Evolutionary conservation across 2,888 invertebrate species (phyloP), one percentile per base, ranked within the genome.

Genomic region (Mechanitis mazaeus): DNA sequence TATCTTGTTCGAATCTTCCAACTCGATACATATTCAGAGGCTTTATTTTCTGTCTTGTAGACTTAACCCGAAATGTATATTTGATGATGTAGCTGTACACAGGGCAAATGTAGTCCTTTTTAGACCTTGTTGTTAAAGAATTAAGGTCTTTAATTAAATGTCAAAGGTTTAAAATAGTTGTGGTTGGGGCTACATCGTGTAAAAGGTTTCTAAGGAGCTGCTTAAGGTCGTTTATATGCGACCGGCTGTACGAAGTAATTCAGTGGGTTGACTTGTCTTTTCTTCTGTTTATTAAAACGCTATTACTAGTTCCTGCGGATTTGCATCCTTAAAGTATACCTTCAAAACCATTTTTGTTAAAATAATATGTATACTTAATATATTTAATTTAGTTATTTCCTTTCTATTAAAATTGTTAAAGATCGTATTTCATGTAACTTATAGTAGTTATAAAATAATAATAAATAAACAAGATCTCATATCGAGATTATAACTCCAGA

Each of bases 31-130:
- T 83, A 83, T 83, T 83, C 83, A 82, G 77, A 77, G 75, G 69
- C 68, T 72, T 71, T 74, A 68, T 68, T 74, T 72, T 70, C 72
- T 72, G 72, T 70, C 72, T 56, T 61, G 61, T 65, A 65, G 65
- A 64, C 81, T 78, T 84, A 82, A 84, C 75, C 78, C 75, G 68
- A 83, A 85, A 86, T 86, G 85, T 85, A 85, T 86, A 86, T 85
- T 86, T 85, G 82, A 86, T 85, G 85, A 84, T 79, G 80, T 81
- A 62, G 47, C 81, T 83, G 81, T 82, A 83, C 83, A 82, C 80
- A 79, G 76, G 78, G 81, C 81, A 78, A 81, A 74, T 42, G 20
- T 5, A 50, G 35, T 20, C 9, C 20, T n/a, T 3, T 9, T 28
- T 55, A 28, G 5, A 35, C 46, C 35, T 56, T 42, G 11, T 47